Evolutionary conservation across 2,113 vertebrate species (phyloP), one percentile per base, ranked within the genome.

Genomic region (Oreocharis arfaki): DNA sequence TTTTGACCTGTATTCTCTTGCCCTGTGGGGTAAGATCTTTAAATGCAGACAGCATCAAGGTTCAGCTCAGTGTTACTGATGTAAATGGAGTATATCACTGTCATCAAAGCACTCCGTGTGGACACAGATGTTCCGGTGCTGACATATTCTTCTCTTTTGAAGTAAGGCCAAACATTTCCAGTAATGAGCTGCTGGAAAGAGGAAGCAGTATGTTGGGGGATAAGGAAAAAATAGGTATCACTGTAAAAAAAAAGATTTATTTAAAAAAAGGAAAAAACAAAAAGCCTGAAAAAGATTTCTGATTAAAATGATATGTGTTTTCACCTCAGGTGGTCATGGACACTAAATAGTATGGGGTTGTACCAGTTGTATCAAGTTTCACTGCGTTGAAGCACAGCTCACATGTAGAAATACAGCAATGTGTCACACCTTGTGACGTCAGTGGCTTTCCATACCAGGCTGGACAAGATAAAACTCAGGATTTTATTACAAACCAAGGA

Each of bases 1-100:
- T 94, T 97, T 82, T 96, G 88, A 96, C 96, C 93, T 90, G 90
- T 70, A 90, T 96, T 96, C 83, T 84, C 56, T 89, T 97, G 95
- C 92, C 92, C 90, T 96, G 88, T 95, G 90, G 95, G 93, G 92
- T 93, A 93, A 96, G 88, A 92, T 92, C 93, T 97, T 92, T 93
- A 95, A 92, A 96, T 90, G 96, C 85, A 95, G 90, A 89, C 93
- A 90, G 86, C 83, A 95, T 93, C 85, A 90, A 93, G 90, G 88
- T 95, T 96, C 88, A 92, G 83, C 80, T 90, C 83, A 23, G 73
- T 92, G 95, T 89, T 94, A 89, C 86, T 82, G 83, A 96, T 96
- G 88, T 93, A 97, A 96, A 96, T 92, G 83, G 76, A 93, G 92
- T 93, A 60, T 88, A 93, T 96, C 88, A 89, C 90, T 94, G 92